A percentile compares a stretch with the other conserved stretches of the same genome.
Conservation (phyloP, 2,888 invertebrate genomes). For the Orchesellides sinensis region DNA sequence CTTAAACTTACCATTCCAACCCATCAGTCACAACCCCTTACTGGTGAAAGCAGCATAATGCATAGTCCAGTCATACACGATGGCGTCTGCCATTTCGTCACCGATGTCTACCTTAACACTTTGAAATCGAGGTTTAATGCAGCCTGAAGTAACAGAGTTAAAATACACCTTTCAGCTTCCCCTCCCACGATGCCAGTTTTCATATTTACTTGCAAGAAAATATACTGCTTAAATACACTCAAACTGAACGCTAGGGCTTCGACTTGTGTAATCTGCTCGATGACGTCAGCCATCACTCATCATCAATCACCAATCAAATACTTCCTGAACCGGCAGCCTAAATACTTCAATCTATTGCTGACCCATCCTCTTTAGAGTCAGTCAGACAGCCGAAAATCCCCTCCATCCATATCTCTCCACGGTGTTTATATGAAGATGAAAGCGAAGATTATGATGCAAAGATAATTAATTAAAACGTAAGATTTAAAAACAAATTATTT, state of each 20-base stretch:
- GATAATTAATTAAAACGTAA: slow-evolving; percentile 6
- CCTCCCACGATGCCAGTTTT: slow-evolving; percentile 31
- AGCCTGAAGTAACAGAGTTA: no score
- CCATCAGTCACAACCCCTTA: no score
- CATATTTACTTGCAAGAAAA: no score
- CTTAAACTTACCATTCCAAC: no score
- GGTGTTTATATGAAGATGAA: slow-evolving; percentile 42
- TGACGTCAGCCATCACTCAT: background rate
- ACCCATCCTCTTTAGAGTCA: slow-evolving; percentile 39
- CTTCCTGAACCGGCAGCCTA: background rate
- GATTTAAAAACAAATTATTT: slow-evolving; percentile 20
- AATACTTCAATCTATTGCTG: slow-evolving; percentile 12
- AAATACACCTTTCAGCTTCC: no score
- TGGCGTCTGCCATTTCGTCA: no score
- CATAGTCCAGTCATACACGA: no score
- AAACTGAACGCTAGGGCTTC: no score
- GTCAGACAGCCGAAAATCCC: slow-evolving; percentile 22
- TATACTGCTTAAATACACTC: no score
- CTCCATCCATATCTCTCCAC: slow-evolving; percentile 28
- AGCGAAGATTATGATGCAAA: slow-evolving; percentile 43
- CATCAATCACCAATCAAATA: background rate
- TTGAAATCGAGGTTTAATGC: no score
- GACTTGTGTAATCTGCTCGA: background rate
- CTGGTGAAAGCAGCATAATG: no score
- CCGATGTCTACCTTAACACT: no score